These are phyloP conservation scores for Dallia pectoralis DNA, from an alignment of 2,797 vertebrate genomes.

Conservation along the genomic window DNA sequence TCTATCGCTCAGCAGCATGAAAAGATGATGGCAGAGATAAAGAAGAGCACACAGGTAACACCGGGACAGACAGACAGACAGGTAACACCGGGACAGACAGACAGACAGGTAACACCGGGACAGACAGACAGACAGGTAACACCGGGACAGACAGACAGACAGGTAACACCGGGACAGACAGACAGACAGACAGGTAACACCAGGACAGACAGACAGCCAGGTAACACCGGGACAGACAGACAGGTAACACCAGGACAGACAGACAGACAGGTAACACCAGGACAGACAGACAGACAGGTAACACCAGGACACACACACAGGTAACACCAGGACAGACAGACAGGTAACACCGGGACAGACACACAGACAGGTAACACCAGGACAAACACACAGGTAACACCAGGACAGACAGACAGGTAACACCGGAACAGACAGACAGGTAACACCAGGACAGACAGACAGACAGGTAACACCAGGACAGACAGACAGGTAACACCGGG, in stretches of 20 bases:
- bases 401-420: background rate
- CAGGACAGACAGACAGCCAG: background rate
- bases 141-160: background rate
- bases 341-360: background rate
- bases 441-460: too few species aligned
- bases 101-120: background rate
- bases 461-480: background rate
- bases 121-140: background rate
- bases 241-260: too few species aligned
- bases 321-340: too few species aligned
- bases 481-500: too few species aligned
- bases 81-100: too few species aligned
- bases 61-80: background rate
- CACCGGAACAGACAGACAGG: background rate
- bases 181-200: background rate
- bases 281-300: background rate
- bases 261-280: background rate
- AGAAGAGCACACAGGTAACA: conserved; percentile 93
- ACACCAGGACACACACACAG: background rate
- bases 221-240: background rate
- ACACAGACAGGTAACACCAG: too few species aligned
- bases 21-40: conserved; percentile 96
- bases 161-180: too few species aligned
- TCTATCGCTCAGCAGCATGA: conserved; percentile 98
- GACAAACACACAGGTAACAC: background rate